phyloP scores from a whole-genome alignment of 2,888 invertebrate species.

The Calameuta filiformis region DNA sequence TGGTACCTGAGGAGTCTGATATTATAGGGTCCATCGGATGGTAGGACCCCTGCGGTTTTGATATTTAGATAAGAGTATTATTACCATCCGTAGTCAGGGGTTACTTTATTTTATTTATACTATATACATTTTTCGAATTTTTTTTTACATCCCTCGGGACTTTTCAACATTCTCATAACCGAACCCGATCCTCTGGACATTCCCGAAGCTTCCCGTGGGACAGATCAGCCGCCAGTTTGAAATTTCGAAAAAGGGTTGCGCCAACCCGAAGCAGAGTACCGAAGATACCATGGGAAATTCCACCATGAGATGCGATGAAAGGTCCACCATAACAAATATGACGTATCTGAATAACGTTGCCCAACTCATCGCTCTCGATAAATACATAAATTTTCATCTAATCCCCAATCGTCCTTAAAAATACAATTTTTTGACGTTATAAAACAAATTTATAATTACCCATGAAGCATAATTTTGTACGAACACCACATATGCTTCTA shows the following conservation, averaged over 20 bases:
- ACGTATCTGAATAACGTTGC: not conserved
- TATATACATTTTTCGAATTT: not conserved
- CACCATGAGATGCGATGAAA: not conserved
- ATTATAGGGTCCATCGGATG: not conserved
- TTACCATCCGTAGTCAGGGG: slow-evolving; percentile 6
- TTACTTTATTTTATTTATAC: not conserved
- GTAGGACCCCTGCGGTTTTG: slow-evolving; percentile 16
- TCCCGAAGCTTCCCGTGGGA: slow-evolving; percentile 3
- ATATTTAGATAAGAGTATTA: slow-evolving; percentile 21
- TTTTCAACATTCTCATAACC: not conserved
- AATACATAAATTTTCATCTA: not conserved
- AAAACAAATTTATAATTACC: not conserved
- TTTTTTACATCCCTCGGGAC: not conserved
- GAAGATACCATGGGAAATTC: not conserved
- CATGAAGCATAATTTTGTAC: not conserved
- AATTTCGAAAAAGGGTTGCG: slow-evolving; percentile 2
- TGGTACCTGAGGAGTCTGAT: not conserved
- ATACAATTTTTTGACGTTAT: not conserved
- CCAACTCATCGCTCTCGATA: not conserved
- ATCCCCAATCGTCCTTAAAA: not conserved
- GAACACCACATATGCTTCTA: not conserved
- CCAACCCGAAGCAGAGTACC: not conserved
- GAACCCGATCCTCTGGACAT: not conserved
- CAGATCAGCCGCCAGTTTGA: not conserved
- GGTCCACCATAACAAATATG: slow-evolving; percentile 3